phyloP scores from a whole-genome alignment of 2,797 vertebrate genomes.

The Masticophis lateralis region DNA sequence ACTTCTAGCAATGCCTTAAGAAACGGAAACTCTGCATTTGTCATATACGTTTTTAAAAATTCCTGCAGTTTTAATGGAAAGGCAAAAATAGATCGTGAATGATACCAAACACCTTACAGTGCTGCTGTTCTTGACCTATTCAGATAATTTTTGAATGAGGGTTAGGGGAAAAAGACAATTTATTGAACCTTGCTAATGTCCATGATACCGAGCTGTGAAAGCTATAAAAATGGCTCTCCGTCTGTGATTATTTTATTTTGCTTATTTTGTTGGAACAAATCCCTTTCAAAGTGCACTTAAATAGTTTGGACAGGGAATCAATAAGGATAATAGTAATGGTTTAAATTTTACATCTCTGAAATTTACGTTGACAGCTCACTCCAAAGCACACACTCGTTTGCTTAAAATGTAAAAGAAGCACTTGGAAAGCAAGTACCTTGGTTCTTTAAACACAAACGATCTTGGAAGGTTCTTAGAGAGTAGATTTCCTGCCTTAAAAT shows the following conservation, averaged over 20 bases:
- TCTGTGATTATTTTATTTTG: neutral
- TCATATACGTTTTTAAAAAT: neutral
- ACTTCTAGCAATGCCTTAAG: conserved; percentile 1
- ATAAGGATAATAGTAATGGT: neutral
- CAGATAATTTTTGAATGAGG: neutral
- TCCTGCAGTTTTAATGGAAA: neutral
- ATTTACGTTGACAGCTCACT: neutral
- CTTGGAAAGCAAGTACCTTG: neutral
- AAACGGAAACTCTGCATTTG: neutral
- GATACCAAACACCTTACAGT: neutral
- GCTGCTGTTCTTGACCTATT: neutral
- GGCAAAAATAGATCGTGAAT: conserved; percentile 21
- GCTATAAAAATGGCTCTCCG: neutral
- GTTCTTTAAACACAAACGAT: neutral
- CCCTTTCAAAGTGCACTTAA: neutral
- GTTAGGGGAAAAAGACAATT: neutral
- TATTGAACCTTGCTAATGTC: neutral
- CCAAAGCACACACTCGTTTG: neutral
- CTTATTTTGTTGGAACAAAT: neutral
- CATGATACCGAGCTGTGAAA: neutral
- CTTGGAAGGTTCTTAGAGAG: neutral
- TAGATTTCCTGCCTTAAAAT: neutral
- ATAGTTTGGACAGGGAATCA: neutral
- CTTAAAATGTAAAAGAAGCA: neutral
- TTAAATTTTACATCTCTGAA: neutral